These are phyloP conservation scores for Carabus problematicus DNA, from an alignment of 2,888 invertebrate genomes.

Conservation along the genomic window DNA sequence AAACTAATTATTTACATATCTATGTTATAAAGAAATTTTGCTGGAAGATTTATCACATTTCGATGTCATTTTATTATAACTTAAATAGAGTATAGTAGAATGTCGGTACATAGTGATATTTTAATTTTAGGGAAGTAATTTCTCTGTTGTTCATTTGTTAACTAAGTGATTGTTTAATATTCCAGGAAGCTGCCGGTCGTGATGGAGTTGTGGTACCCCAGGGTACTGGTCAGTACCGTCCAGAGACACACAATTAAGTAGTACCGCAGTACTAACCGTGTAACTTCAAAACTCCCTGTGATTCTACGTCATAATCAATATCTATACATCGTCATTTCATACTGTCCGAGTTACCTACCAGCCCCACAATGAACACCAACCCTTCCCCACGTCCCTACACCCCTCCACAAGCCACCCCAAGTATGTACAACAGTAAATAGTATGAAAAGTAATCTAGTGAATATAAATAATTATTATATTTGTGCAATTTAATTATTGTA, in stretches of 20 bases:
- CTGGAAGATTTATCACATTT: neutral
- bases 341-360: conserved; percentile 36
- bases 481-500: conserved; percentile 27
- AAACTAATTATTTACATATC: no score
- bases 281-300: conserved; percentile 62
- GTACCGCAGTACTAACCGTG: conserved; percentile 44
- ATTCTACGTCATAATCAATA: conserved; percentile 51
- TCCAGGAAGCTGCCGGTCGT: conserved; percentile 67
- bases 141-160: conserved; percentile 1
- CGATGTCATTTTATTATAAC: neutral
- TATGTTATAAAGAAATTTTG: neutral
- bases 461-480: conserved; percentile 20
- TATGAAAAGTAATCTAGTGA: conserved; percentile 34
- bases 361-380: neutral
- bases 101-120: conserved; percentile 14
- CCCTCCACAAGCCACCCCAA: no score
- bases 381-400: conserved; percentile 6
- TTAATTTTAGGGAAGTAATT: neutral
- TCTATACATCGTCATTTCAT: conserved; percentile 36
- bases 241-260: conserved; percentile 53
- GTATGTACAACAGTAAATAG: conserved; percentile 7
- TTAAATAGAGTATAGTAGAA: no score
- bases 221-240: conserved; percentile 70
- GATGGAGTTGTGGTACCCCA: conserved; percentile 63
- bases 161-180: conserved; percentile 45